Conservation (phyloP, 2,888 invertebrate species). For the Eudemis profundana region DNA sequence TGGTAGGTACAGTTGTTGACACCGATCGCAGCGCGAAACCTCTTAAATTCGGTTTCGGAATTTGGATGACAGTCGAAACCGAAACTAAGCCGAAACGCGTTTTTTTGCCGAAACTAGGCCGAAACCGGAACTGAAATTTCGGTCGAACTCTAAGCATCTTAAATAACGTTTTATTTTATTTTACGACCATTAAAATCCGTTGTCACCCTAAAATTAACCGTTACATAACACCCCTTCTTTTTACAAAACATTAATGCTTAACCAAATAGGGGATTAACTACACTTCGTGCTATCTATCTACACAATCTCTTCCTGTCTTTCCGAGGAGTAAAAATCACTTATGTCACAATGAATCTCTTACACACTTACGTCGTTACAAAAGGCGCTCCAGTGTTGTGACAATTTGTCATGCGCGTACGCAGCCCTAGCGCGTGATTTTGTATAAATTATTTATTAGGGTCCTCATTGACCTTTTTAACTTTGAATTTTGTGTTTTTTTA, state of each 20-base stretch:
- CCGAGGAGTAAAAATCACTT: neutral
- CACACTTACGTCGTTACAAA: neutral
- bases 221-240: constrained; percentile 35
- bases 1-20: too few species aligned
- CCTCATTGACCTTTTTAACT: constrained; percentile 42
- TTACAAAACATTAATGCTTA: constrained; percentile 38
- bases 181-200: constrained; percentile 30
- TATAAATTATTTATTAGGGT: constrained; percentile 59
- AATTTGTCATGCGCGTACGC: constrained; percentile 60
- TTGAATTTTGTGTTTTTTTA: constrained; percentile 38
- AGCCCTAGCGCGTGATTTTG: constrained; percentile 56
- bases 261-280: constrained; percentile 67
- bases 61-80: too few species aligned
- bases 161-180: constrained; percentile 4
- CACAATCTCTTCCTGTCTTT: constrained; percentile 64
- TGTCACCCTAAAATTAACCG: constrained; percentile 38
- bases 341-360: neutral
- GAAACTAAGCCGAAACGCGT: too few species aligned
- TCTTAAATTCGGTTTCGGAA: too few species aligned
- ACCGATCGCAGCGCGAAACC: too few species aligned
- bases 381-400: constrained; percentile 55
- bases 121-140: too few species aligned
- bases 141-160: neutral
- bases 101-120: too few species aligned
- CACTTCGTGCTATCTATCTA: constrained; percentile 72